Evolutionary conservation across 2,888 invertebrate species (phyloP).

Genomic region (Prionchulus punctatus): DNA sequence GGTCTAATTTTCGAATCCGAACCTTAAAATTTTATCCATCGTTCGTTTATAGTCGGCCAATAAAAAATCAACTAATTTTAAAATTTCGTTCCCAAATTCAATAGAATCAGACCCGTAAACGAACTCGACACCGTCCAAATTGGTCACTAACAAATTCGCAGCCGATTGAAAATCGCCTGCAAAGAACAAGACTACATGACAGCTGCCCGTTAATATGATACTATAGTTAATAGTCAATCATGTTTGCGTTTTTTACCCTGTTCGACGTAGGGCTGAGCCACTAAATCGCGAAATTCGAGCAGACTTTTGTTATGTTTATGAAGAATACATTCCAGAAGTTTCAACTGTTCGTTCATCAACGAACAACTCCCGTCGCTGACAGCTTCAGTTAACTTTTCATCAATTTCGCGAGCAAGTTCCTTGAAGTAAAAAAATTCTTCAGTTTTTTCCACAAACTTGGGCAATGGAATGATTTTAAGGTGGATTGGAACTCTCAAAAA

Average conservation of each 20-base stretch:
- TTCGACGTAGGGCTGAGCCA: background rate
- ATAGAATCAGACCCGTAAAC: conserved; percentile 27
- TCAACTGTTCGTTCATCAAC: no score
- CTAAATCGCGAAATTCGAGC: background rate
- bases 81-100: conserved; percentile 31
- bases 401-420: no score
- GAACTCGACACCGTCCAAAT: background rate
- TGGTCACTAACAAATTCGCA: background rate
- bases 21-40: no score
- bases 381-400: no score
- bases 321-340: no score
- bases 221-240: background rate
- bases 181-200: background rate
- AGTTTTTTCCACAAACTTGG: no score
- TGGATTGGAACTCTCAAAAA: no score
- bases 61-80: conserved; percentile 25
- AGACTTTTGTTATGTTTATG: conserved; percentile 6
- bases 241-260: no score
- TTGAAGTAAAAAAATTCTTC: no score
- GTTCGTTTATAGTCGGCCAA: no score
- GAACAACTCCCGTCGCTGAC: no score
- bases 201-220: background rate
- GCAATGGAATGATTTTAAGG: no score
- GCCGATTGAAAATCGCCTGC: background rate
- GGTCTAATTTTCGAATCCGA: background rate